phyloP scores from a whole-genome alignment of 1,140 invertebrate genomes.

The Mercenaria mercenaria region DNA sequence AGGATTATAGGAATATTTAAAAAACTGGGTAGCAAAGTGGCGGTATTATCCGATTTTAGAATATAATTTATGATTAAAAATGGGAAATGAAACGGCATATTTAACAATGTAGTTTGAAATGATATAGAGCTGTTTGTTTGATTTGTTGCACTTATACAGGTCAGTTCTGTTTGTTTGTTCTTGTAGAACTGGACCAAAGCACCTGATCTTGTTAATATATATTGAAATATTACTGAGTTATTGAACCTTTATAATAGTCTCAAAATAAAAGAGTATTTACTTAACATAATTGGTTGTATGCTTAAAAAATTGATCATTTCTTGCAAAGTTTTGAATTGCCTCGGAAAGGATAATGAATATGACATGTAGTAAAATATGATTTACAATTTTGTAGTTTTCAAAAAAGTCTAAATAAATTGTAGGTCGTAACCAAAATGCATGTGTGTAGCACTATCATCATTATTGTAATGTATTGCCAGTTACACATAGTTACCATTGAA shows the following conservation, averaged over 20 bases:
- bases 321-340: neutral
- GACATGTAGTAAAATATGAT: too few relatives aligned
- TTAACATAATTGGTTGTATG: slow-evolving; percentile 18
- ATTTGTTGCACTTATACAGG: neutral
- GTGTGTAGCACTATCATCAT: too few relatives aligned
- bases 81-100: neutral
- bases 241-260: neutral
- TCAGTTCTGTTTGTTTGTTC: neutral
- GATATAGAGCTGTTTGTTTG: slow-evolving; percentile 14
- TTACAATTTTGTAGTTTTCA: too few relatives aligned
- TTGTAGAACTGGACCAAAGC: neutral
- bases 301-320: neutral
- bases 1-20: too few relatives aligned
- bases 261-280: neutral
- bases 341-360: too few relatives aligned
- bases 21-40: too few relatives aligned
- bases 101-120: neutral
- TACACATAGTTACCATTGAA: too few relatives aligned
- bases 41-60: too few relatives aligned
- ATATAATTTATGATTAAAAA: neutral
- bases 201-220: neutral
- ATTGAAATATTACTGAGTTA: neutral
- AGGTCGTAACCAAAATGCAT: too few relatives aligned
- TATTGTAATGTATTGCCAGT: too few relatives aligned
- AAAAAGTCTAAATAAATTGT: too few relatives aligned